These are phyloP conservation scores for Geodia barretti DNA, from an alignment of 37 sponge, comb jelly and placozoan genomes.

Conservation along the genomic window DNA sequence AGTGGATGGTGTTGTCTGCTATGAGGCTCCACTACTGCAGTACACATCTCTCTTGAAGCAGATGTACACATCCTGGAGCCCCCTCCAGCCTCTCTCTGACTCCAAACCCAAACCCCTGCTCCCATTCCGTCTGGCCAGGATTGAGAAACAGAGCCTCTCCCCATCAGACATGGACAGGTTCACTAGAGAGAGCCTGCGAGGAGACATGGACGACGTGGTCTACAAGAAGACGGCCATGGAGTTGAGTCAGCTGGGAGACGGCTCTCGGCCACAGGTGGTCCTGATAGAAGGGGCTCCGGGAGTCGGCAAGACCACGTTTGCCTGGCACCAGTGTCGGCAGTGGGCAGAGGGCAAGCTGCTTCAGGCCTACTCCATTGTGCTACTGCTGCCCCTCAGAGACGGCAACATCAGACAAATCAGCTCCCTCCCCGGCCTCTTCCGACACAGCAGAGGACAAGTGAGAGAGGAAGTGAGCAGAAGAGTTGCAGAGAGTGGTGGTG, in stretches of 20 bases:
- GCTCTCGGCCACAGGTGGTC: not conserved
- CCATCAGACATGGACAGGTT: not conserved
- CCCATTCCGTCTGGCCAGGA: not conserved
- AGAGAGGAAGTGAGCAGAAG: not conserved
- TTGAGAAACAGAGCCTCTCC: not conserved
- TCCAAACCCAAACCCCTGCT: too few species aligned
- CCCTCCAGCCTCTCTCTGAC: too few species aligned
- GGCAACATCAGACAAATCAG: slow-evolving; percentile 9
- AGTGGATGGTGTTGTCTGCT: too few species aligned
- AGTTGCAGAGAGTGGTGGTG: not conserved
- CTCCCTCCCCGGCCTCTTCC: slow-evolving; percentile 25
- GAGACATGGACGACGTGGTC: not conserved
- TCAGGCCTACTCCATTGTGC: slow-evolving; percentile 11
- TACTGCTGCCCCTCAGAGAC: slow-evolving; percentile 20
- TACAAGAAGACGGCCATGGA: slow-evolving; percentile 5
- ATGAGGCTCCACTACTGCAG: too few species aligned
- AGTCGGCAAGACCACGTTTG: slow-evolving; percentile 30
- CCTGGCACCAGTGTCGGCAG: slow-evolving; percentile 15
- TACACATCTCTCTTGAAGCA: too few species aligned
- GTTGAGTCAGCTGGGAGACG: too few species aligned
- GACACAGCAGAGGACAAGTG: slow-evolving; percentile 1
- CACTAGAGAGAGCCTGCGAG: not conserved
- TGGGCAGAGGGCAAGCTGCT: slow-evolving; percentile 28
- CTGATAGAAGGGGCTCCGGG: slow-evolving; percentile 31
- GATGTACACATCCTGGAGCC: too few species aligned